Evolutionary conservation across 2,113 vertebrate species (phyloP).

Genomic region (Rhinoptilus africanus): DNA sequence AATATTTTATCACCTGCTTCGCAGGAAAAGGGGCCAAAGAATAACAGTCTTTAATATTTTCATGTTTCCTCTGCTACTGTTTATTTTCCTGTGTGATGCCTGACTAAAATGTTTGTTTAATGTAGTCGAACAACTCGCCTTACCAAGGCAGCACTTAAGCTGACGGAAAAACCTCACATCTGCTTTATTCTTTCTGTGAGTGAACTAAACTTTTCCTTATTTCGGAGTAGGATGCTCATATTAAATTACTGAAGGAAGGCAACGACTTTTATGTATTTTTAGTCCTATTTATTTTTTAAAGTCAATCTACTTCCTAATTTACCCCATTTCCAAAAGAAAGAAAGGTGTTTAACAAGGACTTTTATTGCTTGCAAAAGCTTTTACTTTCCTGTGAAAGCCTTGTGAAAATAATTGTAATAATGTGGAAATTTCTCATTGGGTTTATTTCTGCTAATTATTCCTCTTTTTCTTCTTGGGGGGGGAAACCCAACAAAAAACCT

Average conservation of each 20-base stretch:
- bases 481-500: constrained; percentile 33
- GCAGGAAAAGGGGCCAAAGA: constrained; percentile 62
- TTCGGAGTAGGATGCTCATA: constrained; percentile 48
- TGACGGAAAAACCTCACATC: constrained; percentile 54
- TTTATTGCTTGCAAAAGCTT: constrained; percentile 63
- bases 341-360: constrained; percentile 46
- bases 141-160: constrained; percentile 52
- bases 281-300: constrained; percentile 59
- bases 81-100: constrained; percentile 72
- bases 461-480: neutral
- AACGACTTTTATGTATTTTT: constrained; percentile 62
- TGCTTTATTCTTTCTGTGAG: constrained; percentile 56
- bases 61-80: constrained; percentile 73
- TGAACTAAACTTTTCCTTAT: constrained; percentile 63
- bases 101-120: constrained; percentile 71
- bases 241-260: constrained; percentile 46
- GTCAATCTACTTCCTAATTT: constrained; percentile 57
- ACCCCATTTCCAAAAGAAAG: constrained; percentile 43
- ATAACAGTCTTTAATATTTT: constrained; percentile 65
- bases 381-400: constrained; percentile 54
- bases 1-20: constrained; percentile 73
- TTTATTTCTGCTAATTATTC: constrained; percentile 57
- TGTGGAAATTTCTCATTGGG: constrained; percentile 38
- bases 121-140: constrained; percentile 54
- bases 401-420: constrained; percentile 52